Percentiles rank a stretch among this genome's conserved stretches.
These are phyloP conservation scores for Decapterus maruadsi DNA, from an alignment of 2,797 vertebrate genomes.

Conservation along the genomic window DNA sequence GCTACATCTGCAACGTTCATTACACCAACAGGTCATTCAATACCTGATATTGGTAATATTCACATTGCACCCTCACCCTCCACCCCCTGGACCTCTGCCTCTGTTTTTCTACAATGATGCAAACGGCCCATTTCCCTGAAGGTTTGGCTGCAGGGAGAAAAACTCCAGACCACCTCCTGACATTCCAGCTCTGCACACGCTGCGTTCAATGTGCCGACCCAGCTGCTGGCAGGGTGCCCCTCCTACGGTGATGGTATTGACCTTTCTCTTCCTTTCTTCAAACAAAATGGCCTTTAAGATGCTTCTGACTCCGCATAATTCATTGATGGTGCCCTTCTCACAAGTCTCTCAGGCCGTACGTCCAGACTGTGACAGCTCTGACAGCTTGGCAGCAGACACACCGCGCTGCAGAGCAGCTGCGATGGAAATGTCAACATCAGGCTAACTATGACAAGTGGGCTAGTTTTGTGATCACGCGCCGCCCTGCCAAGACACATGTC, in stretches of 20 bases:
- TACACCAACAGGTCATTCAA: too few species aligned
- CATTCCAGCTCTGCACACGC: constrained; percentile 22
- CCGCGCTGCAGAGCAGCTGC: constrained; percentile 18
- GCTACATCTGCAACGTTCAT: not conserved
- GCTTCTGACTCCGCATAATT: constrained; percentile 69
- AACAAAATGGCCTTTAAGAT: constrained; percentile 74
- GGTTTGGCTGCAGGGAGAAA: constrained; percentile 21
- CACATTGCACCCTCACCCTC: not conserved
- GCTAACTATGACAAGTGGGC: constrained; percentile 61
- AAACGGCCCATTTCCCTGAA: not conserved
- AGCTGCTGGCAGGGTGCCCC: constrained; percentile 54
- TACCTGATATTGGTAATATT: too few species aligned
- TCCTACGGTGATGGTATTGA: constrained; percentile 61
- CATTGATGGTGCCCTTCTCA: constrained; percentile 68
- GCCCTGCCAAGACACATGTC: not conserved
- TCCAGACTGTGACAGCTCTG: constrained; percentile 57
- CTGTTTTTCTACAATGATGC: not conserved
- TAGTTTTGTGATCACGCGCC: constrained; percentile 26
- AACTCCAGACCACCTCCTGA: constrained; percentile 31
- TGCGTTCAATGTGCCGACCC: constrained; percentile 28
- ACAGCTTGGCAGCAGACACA: constrained; percentile 37
- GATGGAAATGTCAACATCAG: constrained; percentile 69
- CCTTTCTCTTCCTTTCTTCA: constrained; percentile 69
- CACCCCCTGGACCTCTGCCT: not conserved
- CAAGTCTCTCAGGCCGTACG: constrained; percentile 45